phyloP scores from a whole-genome alignment of 2,113 vertebrate species.

The Mormyrus iriodes region DNA sequence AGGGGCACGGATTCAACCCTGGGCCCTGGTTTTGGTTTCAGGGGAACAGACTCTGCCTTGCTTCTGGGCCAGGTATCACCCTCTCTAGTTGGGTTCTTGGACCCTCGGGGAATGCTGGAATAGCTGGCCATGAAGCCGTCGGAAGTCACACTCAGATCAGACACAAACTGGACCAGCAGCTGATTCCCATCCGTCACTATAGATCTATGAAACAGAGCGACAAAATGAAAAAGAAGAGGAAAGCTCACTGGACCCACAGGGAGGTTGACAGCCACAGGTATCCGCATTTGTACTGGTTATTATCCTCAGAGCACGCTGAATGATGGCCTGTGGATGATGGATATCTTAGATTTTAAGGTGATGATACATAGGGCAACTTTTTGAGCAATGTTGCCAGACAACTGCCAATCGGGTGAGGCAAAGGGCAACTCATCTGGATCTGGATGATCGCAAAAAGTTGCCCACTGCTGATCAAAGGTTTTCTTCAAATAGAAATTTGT shows the following conservation, averaged over 20 bases:
- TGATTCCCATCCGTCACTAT: constrained; percentile 66
- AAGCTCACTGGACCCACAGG: background rate
- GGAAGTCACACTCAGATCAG: constrained; percentile 77
- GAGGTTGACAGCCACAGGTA: background rate
- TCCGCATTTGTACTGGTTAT: background rate
- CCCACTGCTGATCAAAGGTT: no score
- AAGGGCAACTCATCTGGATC: background rate
- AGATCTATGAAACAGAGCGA: constrained; percentile 40
- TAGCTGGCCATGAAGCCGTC: constrained; percentile 81
- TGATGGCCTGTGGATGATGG: background rate
- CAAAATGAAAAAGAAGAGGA: background rate
- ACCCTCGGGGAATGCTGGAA: constrained; percentile 43
- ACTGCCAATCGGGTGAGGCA: background rate
- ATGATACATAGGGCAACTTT: background rate
- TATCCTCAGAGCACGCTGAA: background rate
- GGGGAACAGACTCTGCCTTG: constrained; percentile 2
- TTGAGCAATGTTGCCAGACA: background rate
- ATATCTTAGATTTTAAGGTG: background rate
- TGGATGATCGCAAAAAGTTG: background rate
- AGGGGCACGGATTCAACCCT: background rate
- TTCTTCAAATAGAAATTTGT: background rate
- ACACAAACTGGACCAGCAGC: constrained; percentile 83
- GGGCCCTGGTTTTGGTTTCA: background rate
- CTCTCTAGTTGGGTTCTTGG: constrained; percentile 17
- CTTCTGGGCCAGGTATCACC: constrained; percentile 18